Percentiles rank a stretch among this genome's conserved stretches.
These are phyloP conservation scores for Gari tellinella DNA, from an alignment of 2,888 invertebrate genomes.

Conservation along the genomic window DNA sequence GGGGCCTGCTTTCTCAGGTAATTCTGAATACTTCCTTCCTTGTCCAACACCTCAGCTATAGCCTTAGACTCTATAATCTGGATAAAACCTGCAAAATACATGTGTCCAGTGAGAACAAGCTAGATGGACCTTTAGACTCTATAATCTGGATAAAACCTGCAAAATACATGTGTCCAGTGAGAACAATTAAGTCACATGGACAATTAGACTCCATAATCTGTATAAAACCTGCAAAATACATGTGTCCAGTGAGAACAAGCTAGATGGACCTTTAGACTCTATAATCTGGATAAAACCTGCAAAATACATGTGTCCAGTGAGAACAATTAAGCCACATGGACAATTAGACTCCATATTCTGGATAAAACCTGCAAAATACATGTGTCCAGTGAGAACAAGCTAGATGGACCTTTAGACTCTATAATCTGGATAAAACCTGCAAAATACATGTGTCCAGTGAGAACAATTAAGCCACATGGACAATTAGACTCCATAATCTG, in stretches of 20 bases:
- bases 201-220: slow-evolving; percentile 97
- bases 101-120: too few relatives aligned
- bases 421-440: slow-evolving; percentile 96
- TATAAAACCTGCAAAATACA: slow-evolving; percentile 91
- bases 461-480: slow-evolving; percentile 95
- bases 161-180: too few relatives aligned
- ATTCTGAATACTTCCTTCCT: slow-evolving; percentile 94
- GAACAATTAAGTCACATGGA: slow-evolving; percentile 95
- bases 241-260: too few relatives aligned
- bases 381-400: too few relatives aligned
- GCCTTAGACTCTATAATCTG: slow-evolving; percentile 97
- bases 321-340: slow-evolving; percentile 95
- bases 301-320: too few relatives aligned
- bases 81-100: slow-evolving; percentile 91
- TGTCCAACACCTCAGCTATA: slow-evolving; percentile 92
- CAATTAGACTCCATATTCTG: slow-evolving; percentile 97
- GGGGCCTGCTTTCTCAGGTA: slow-evolving; percentile 96
- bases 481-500: slow-evolving; percentile 97
- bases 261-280: slow-evolving; percentile 96
- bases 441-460: too few relatives aligned
- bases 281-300: slow-evolving; percentile 96
- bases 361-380: slow-evolving; percentile 91
- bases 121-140: slow-evolving; percentile 96
- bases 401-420: slow-evolving; percentile 96
- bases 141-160: slow-evolving; percentile 96